phyloP scores from a whole-genome alignment of 2,797 vertebrate genomes.

The Enteromius unitaeniatus region DNA sequence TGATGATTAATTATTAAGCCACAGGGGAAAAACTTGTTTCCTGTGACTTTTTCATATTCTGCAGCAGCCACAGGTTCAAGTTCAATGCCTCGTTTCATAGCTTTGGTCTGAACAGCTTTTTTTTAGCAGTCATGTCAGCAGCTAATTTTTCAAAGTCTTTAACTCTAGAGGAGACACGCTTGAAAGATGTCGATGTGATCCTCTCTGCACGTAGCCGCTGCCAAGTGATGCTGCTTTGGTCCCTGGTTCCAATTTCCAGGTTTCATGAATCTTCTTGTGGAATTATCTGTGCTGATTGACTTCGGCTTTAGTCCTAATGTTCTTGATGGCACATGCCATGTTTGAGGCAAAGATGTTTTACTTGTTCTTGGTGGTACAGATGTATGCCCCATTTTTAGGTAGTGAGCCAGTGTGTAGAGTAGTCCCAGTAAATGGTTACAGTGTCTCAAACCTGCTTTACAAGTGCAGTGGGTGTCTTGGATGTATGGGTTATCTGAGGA shows the following conservation, averaged over 20 bases:
- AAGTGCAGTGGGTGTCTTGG: neutral
- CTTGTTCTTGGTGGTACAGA: slow-evolving; percentile 4
- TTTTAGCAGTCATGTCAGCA: neutral
- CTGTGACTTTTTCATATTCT: neutral
- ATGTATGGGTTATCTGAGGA: neutral
- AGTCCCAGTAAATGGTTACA: neutral
- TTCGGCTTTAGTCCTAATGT: neutral
- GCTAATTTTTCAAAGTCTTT: neutral
- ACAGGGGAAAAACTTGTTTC: neutral
- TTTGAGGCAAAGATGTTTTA: neutral
- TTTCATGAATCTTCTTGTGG: neutral
- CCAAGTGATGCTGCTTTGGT: slow-evolving; percentile 1
- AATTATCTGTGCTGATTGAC: neutral
- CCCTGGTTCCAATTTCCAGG: neutral
- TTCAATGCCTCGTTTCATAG: neutral
- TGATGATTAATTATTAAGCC: neutral
- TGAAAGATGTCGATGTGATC: neutral
- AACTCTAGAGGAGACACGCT: neutral
- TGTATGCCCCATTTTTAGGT: neutral
- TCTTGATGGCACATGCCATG: neutral
- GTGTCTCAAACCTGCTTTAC: neutral
- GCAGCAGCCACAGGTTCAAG: neutral
- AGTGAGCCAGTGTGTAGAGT: neutral
- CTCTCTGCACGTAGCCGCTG: neutral
- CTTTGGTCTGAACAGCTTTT: neutral